Percentiles rank a stretch among this genome's conserved stretches.
Evolutionary conservation across 2,888 invertebrate species (phyloP).

Genomic region (Capitulum mitella): DNA sequence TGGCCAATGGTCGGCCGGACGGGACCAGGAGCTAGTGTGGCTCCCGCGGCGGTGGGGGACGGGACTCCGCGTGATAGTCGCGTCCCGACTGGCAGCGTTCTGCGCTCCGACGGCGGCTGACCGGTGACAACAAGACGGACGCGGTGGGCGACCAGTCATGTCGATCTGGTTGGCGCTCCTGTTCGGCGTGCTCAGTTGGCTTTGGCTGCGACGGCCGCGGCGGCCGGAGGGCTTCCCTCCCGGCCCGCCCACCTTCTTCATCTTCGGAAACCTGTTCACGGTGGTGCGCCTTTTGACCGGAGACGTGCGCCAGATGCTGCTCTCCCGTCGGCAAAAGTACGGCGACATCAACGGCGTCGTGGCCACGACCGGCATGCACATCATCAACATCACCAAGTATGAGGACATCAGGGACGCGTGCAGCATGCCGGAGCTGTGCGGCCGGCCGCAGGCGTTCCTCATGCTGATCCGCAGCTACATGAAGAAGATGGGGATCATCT

Average conservation of each 20-base stretch:
- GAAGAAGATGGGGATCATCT: background rate
- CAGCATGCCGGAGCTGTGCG: background rate
- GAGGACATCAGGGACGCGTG: background rate
- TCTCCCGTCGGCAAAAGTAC: background rate
- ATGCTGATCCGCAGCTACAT: background rate
- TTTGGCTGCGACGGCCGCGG: background rate
- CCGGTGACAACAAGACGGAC: no score
- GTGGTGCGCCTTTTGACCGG: background rate
- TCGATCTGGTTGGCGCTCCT: background rate
- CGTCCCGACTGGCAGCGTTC: no score
- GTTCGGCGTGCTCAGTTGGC: background rate
- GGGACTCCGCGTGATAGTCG: no score
- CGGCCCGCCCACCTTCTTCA: background rate
- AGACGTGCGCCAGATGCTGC: background rate
- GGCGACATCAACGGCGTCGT: conserved; percentile 16
- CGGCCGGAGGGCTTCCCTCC: background rate
- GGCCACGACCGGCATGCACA: background rate
- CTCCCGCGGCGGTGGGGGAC: no score
- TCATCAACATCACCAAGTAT: background rate
- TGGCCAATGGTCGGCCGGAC: no score
- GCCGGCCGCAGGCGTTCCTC: background rate
- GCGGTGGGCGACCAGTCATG: no score
- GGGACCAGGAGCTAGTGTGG: no score
- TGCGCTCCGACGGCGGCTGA: no score
- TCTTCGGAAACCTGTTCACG: background rate